Percentiles rank a stretch among this genome's conserved stretches.
These are phyloP conservation scores for Trachythela sp. DNA, from an alignment of 64 coral and sea anemone species.

Conservation along the genomic window DNA sequence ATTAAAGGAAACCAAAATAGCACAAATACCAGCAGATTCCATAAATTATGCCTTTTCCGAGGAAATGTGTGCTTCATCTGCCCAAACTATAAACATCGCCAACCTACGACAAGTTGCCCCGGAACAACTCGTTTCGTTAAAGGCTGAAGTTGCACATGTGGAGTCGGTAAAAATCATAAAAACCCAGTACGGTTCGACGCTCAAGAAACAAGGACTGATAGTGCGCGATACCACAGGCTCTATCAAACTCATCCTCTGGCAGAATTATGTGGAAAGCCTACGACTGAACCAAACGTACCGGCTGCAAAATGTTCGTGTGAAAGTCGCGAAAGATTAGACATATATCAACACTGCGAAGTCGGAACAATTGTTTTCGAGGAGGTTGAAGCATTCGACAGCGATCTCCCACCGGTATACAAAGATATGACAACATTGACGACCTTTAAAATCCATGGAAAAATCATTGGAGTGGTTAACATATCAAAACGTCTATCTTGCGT, in stretches of 20 bases:
- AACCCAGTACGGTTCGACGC: background rate
- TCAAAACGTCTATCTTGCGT: background rate
- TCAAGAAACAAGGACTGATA: background rate
- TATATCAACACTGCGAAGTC: conserved; percentile 14
- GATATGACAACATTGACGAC: background rate
- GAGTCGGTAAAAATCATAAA: background rate
- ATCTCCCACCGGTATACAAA: background rate
- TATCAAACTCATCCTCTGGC: background rate
- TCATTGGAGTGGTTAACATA: background rate
- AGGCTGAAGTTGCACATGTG: background rate
- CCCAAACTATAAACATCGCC: background rate
- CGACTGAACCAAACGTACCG: background rate
- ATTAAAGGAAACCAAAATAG: background rate
- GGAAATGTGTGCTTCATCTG: background rate
- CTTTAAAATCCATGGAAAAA: background rate
- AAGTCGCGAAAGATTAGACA: background rate
- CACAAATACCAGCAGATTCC: background rate
- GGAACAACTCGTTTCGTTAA: background rate
- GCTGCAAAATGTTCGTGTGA: background rate
- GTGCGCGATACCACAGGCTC: background rate
- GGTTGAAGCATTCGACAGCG: background rate
- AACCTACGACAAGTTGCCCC: background rate
- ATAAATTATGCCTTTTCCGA: background rate
- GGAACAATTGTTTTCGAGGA: background rate
- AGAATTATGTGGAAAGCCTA: background rate